phyloP scores from a whole-genome alignment of 2,888 invertebrate genomes.

The Leucania comma region DNA sequence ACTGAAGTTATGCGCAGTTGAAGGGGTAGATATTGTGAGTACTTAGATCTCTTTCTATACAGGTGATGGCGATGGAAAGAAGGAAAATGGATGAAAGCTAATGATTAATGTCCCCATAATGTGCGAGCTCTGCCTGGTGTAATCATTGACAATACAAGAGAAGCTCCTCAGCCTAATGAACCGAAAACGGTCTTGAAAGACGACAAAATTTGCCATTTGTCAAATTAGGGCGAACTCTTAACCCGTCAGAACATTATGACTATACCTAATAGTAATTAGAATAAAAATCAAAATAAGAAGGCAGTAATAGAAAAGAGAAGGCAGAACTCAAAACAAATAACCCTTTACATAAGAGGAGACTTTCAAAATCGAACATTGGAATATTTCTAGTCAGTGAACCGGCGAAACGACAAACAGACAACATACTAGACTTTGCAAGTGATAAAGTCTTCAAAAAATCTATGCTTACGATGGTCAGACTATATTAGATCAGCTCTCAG shows the following conservation, averaged over 20 bases:
- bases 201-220: background rate
- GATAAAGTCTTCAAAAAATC: background rate
- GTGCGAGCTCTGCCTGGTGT: conserved; percentile 11
- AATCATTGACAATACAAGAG: background rate
- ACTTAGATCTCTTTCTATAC: conserved; percentile 52
- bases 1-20: conserved; percentile 98
- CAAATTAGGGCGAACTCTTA: background rate
- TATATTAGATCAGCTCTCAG: background rate
- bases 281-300: conserved; percentile 13
- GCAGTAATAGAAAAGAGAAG: conserved; percentile 12
- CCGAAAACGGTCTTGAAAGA: conserved; percentile 10
- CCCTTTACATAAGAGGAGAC: background rate
- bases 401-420: conserved; percentile 23
- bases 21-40: conserved; percentile 98
- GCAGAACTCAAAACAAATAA: conserved; percentile 14
- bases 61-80: conserved; percentile 36
- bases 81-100: conserved; percentile 26
- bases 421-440: conserved; percentile 24
- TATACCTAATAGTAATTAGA: conserved; percentile 12
- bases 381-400: conserved; percentile 13
- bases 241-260: conserved; percentile 3
- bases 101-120: conserved; percentile 3
- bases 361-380: conserved; percentile 11
- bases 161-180: background rate
- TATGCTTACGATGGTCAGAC: conserved; percentile 9